A percentile compares a stretch with the other conserved stretches of the same genome.
Evolutionary conservation across 2,113 vertebrate genomes (phyloP).

Genomic region (Sturnus vulgaris): DNA sequence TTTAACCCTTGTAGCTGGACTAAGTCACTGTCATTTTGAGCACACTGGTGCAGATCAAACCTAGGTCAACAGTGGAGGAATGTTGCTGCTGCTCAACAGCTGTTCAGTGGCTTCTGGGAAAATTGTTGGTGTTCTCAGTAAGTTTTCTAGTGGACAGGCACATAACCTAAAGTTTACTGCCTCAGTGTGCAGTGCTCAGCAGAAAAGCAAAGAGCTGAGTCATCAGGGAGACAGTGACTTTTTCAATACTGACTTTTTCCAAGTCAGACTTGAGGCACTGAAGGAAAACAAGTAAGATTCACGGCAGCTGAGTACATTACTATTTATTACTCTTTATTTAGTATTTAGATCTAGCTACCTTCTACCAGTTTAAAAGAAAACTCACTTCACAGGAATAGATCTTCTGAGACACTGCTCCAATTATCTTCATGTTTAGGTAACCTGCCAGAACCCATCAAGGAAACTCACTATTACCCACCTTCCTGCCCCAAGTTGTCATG

Average conservation of each 20-base stretch:
- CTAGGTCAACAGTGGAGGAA: not conserved
- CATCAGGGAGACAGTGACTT: constrained; percentile 6
- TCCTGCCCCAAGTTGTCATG: not conserved
- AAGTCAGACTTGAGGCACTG: not conserved
- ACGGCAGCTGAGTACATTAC: not conserved
- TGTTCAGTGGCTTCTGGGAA: constrained; percentile 1
- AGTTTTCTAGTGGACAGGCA: not conserved
- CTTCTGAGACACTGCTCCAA: not conserved
- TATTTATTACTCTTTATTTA: not conserved
- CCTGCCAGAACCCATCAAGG: not conserved
- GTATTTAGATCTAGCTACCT: not conserved
- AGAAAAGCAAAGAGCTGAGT: not conserved
- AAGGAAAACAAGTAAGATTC: not conserved
- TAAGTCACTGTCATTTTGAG: not conserved
- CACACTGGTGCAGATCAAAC: not conserved
- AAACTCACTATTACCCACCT: not conserved
- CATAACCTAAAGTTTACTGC: not conserved
- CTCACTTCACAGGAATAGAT: not conserved
- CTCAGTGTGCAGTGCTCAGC: not conserved
- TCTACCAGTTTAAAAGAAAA: not conserved
- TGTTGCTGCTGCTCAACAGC: not conserved
- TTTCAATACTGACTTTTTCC: not conserved
- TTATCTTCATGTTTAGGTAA: not conserved
- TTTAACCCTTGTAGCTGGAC: not conserved
- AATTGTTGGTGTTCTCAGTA: not conserved